These are phyloP conservation scores for Homarus gammarus DNA, from an alignment of 2,888 invertebrate genomes.

Conservation along the genomic window DNA sequence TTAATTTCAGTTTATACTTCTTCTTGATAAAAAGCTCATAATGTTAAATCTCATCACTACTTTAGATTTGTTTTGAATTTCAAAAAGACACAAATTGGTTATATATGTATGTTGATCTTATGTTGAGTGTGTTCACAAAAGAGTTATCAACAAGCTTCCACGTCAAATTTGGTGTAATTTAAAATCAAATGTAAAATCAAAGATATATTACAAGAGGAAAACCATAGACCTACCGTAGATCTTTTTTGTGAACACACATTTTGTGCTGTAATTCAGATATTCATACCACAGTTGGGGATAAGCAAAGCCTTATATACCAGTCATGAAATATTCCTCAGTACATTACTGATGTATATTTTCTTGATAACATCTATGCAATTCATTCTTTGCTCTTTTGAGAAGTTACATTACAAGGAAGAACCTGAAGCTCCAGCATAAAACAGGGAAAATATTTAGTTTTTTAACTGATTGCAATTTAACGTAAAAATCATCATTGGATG, in stretches of 20 bases:
- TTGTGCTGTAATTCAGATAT: neutral
- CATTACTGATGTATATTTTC: conserved; percentile 12
- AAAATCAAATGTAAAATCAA: conserved; percentile 31
- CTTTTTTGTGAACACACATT: conserved; percentile 14
- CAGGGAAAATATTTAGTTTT: neutral
- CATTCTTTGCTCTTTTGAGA: neutral
- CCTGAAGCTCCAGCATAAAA: neutral
- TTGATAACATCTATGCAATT: conserved; percentile 6
- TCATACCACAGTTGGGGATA: neutral
- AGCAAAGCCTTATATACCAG: conserved; percentile 16
- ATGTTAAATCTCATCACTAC: neutral
- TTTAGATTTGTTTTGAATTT: conserved; percentile 6
- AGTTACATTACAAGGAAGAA: neutral
- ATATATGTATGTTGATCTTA: neutral
- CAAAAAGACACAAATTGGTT: neutral
- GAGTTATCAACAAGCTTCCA: neutral
- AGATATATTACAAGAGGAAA: neutral
- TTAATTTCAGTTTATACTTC: neutral
- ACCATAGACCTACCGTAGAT: neutral
- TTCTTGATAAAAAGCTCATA: neutral
- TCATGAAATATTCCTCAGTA: conserved; percentile 5
- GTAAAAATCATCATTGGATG: neutral
- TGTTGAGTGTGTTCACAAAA: conserved; percentile 9
- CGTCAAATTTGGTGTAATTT: neutral
- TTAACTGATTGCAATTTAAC: neutral